Conservation (phyloP, 2,888 invertebrate genomes). For the Eupithecia tripunctaria region DNA sequence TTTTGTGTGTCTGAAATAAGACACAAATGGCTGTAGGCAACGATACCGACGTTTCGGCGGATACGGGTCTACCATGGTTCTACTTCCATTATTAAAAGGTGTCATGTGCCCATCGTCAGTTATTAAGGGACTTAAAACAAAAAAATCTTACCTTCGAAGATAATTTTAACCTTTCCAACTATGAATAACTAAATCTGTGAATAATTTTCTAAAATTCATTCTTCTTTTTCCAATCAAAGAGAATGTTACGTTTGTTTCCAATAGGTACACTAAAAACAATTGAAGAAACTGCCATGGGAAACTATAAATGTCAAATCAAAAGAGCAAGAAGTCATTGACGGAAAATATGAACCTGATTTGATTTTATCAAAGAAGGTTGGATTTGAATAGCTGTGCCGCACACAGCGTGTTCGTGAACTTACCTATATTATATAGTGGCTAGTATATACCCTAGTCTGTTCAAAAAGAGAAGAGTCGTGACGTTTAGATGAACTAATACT, state of each 20-base stretch:
- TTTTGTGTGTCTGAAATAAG: neutral
- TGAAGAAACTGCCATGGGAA: neutral
- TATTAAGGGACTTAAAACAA: neutral
- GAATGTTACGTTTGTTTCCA: too few relatives aligned
- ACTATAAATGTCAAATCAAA: neutral
- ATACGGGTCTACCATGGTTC: neutral
- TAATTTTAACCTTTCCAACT: neutral
- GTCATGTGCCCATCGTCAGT: neutral
- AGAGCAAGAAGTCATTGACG: neutral
- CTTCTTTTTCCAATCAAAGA: neutral
- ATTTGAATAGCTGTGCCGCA: neutral
- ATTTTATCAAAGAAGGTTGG: neutral
- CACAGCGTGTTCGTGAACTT: too few relatives aligned
- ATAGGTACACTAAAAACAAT: neutral
- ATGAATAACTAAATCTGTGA: neutral
- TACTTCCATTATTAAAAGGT: neutral
- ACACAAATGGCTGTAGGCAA: neutral
- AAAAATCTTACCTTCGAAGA: neutral
- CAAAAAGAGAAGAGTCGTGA: too few relatives aligned
- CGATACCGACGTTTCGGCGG: neutral
- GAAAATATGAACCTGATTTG: neutral
- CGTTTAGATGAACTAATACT: too few relatives aligned
- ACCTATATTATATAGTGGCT: too few relatives aligned
- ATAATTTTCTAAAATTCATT: neutral
- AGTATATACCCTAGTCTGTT: too few relatives aligned